Evolutionary conservation across 2,797 vertebrate species (phyloP), one percentile per base, ranked within the genome.

Genomic region (Scolopax rusticola): DNA sequence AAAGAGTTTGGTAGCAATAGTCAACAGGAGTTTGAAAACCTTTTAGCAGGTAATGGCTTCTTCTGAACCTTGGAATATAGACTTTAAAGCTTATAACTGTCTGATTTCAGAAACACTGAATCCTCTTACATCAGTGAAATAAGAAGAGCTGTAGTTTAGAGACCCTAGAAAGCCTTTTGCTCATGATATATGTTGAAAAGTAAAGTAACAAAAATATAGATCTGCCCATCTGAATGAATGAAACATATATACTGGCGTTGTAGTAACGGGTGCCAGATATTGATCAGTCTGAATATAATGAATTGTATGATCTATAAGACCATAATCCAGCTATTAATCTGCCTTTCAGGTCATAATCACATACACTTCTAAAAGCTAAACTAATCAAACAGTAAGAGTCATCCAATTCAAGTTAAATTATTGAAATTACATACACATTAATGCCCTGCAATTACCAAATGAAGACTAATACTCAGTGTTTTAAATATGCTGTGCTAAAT

Each of bases 321-420:
- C 94, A 98, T 98, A 98, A 98, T 98, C 96, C 90, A 96, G 84
- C 95, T 98, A 98, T 98, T 98, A 98, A 98, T 98, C 96, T 97
- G 93, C 91, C 95, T 98, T 98, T 98, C 96, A 97, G 96, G 94
- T 97, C 96, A 97, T 98, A 97, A 98, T 98, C 96, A 97, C 95
- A 96, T 91, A 92, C 56, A 97, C 76, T 97, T 97, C 96, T 98
- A 96, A 98, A 97, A 97, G 92, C 95, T 97, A 97, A 98, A 97
- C 87, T 95, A 97, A 97, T 97, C 95, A 98, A 96, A 97, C 59
- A 95, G 82, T 88, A 96, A 90, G 92, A 96, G 21, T 95, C 96
- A 90, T 98, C 96, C 95, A 97, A 97, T 54, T 97, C 95, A 97
- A 97, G 97, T 93, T 95, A 97, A 98, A 98, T 98, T 97, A 98